Base-by-base conservation (phyloP, 2,797 vertebrate species). In the Microctenopoma stevenorrisi region DNA sequence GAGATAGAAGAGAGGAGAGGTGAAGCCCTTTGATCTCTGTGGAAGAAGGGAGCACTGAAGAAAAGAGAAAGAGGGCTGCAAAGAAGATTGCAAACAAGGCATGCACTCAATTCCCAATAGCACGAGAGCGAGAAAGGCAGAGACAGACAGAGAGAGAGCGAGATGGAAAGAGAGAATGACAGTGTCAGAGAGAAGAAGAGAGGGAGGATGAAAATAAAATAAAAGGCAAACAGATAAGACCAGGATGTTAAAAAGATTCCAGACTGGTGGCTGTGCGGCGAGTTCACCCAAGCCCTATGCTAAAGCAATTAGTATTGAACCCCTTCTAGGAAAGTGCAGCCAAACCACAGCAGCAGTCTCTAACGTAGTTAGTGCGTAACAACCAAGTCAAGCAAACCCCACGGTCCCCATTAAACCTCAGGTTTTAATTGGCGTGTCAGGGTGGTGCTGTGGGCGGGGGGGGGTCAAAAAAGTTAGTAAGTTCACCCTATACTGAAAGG, bases 301-400 rank as follows among this genome's bases (percentile, higher is more conserved):
- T 93, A 91, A 94, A 93, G 88, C 91, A 93, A 94, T 94, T 94
- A 94, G 89, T 83, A 94, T 89, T 81, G 93, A 94, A 86, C 84
- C 83, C 73, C 89, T 86, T 91, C 84, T 84, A 90, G 87, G 83
- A 93, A 90, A 90, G 81, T 55, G 70, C 79, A 79, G 83, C 66
- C 83, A 67, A 85, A 91, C 84, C 88, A 79, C 89, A 88, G 86
- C 61, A 49, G 78, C 78, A 68, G 74, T 66, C 85, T 83, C 86
- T 86, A 87, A 91, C 83, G 60, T 65, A 68, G 87, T 94, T 92
- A 93, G 85, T 30, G 76, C 74, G 79, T 72, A 87, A 84, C 83
- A 87, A 90, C 85, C 85, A 82, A 86, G 83, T 83, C 80, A 64
- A 82, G 79, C 76, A 76, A 82, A 85, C 80, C 81, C 82, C 82